These are phyloP conservation scores for Galeopterus variegatus DNA, from an alignment of 2,113 vertebrate species.

Conservation along the genomic window DNA sequence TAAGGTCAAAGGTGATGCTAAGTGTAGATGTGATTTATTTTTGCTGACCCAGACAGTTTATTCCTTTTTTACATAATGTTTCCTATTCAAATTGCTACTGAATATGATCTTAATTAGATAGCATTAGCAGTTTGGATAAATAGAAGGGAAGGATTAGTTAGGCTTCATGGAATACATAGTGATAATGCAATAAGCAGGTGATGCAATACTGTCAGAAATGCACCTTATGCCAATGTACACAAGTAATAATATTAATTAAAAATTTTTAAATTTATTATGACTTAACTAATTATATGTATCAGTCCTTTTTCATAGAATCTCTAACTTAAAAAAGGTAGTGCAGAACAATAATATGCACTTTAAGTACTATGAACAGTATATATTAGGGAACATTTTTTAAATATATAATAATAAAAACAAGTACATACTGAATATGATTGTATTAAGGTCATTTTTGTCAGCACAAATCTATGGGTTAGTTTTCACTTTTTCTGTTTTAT, in stretches of 20 bases:
- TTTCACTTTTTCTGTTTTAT: conserved; percentile 27
- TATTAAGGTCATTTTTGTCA: neutral
- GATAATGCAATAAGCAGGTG: neutral
- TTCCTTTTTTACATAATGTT: conserved; percentile 69
- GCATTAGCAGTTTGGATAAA: conserved; percentile 70
- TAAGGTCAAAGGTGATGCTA: conserved; percentile 68
- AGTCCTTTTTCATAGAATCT: neutral
- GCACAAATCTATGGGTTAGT: neutral
- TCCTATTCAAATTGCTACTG: conserved; percentile 61
- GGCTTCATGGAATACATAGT: neutral
- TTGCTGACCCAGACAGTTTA: conserved; percentile 69
- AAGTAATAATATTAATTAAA: conserved; percentile 2
- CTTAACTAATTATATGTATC: neutral
- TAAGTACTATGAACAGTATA: neutral
- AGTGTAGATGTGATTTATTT: conserved; percentile 81
- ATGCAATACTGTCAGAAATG: conserved; percentile 29
- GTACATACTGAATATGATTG: neutral
- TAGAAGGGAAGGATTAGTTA: conserved; percentile 63
- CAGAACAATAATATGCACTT: neutral
- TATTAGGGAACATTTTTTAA: neutral
- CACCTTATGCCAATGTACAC: neutral
- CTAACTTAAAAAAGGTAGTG: neutral
- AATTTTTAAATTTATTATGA: neutral
- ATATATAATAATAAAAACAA: neutral
- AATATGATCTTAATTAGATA: conserved; percentile 79